A percentile compares a stretch with the other conserved stretches of the same genome.
Evolutionary conservation across 2,888 invertebrate genomes (phyloP).

Genomic region (Diploptera punctata): DNA sequence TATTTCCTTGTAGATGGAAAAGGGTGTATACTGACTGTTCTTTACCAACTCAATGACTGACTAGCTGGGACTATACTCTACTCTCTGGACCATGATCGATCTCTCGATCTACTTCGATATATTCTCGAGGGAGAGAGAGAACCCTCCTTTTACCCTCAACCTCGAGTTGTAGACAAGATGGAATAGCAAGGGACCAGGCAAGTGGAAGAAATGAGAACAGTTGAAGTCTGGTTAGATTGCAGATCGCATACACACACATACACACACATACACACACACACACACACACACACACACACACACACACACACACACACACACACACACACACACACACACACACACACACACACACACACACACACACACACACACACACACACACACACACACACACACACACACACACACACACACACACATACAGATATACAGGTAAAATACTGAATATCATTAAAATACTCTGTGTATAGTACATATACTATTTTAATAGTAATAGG

Average conservation of each 20-base stretch:
- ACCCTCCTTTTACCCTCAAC: background rate
- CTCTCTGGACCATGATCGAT: conserved; percentile 27
- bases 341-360: no score
- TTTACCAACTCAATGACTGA: background rate
- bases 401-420: no score
- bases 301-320: no score
- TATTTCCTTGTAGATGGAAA: background rate
- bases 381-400: no score
- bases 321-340: no score
- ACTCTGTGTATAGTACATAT: no score
- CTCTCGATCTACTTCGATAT: conserved; percentile 33
- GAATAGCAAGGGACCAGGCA: background rate
- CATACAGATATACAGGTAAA: no score
- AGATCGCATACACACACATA: background rate
- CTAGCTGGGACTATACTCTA: background rate
- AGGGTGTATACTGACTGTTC: background rate
- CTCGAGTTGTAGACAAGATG: background rate
- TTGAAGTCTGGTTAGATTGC: background rate
- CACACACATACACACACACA: no score
- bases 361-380: no score
- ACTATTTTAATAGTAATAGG: no score
- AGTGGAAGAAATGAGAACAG: background rate
- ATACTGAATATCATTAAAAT: no score
- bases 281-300: no score
- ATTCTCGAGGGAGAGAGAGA: background rate